phyloP scores from a whole-genome alignment of 2,113 vertebrate species.

The Mustelus asterias region DNA sequence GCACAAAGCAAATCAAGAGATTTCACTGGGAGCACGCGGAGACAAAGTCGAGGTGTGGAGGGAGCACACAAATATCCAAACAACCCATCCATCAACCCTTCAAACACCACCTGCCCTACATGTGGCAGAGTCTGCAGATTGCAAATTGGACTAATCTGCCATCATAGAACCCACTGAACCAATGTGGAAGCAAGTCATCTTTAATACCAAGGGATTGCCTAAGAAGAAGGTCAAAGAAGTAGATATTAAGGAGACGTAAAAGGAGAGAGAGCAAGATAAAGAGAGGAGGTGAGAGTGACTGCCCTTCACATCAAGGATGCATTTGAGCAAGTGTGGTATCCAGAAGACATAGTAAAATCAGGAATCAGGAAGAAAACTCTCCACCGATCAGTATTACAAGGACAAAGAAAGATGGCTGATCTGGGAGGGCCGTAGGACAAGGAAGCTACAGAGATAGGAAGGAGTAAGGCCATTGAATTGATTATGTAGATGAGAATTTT shows the following conservation, averaged over 20 bases:
- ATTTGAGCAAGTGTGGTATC: background rate
- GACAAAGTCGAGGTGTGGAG: background rate
- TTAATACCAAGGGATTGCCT: background rate
- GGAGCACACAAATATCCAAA: background rate
- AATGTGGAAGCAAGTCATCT: background rate
- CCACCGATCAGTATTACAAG: background rate
- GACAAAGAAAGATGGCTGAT: background rate
- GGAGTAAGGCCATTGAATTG: background rate
- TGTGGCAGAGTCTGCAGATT: no score
- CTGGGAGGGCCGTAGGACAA: background rate
- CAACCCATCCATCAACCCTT: background rate
- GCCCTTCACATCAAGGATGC: background rate
- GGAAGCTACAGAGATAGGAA: background rate
- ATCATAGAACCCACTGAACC: background rate
- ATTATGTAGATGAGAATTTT: background rate
- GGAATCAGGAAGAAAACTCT: background rate
- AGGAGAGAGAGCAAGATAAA: background rate
- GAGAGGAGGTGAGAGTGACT: background rate
- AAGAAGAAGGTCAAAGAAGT: background rate
- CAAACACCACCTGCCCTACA: background rate
- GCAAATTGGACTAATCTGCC: no score
- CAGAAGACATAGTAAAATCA: background rate
- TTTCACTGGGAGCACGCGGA: background rate
- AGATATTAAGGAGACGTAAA: background rate
- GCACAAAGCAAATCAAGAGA: no score